phyloP scores from a whole-genome alignment of 2,113 vertebrate species.

The Nesogale talazaci region DNA sequence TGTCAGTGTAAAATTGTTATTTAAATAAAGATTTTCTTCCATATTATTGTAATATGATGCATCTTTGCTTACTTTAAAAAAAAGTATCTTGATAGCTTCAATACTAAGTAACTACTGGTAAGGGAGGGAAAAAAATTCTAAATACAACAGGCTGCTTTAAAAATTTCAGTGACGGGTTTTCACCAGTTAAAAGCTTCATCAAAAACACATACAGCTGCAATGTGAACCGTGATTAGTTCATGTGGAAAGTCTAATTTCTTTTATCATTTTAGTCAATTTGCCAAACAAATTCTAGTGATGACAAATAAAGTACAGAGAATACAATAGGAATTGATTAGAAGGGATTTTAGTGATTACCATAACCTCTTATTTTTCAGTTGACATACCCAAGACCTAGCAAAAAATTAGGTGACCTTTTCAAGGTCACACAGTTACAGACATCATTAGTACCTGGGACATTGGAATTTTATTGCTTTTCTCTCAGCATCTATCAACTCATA shows the following conservation, averaged over 20 bases:
- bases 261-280: background rate
- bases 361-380: background rate
- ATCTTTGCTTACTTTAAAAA: background rate
- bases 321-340: background rate
- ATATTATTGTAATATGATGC: background rate
- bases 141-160: background rate
- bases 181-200: background rate
- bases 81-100: background rate
- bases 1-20: background rate
- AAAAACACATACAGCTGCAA: background rate
- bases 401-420: background rate
- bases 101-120: conserved; percentile 21
- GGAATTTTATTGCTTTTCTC: background rate
- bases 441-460: background rate
- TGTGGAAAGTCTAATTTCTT: background rate
- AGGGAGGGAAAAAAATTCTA: conserved; percentile 8
- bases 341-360: background rate
- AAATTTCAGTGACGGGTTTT: conserved; percentile 22
- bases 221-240: background rate
- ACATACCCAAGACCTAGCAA: background rate
- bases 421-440: background rate
- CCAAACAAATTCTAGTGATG: conserved; percentile 10
- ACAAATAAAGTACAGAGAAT: background rate
- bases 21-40: background rate
- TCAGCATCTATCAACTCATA: background rate